Evolutionary conservation across 2,113 vertebrate species (phyloP).

Genomic region (Nanorana parkeri): DNA sequence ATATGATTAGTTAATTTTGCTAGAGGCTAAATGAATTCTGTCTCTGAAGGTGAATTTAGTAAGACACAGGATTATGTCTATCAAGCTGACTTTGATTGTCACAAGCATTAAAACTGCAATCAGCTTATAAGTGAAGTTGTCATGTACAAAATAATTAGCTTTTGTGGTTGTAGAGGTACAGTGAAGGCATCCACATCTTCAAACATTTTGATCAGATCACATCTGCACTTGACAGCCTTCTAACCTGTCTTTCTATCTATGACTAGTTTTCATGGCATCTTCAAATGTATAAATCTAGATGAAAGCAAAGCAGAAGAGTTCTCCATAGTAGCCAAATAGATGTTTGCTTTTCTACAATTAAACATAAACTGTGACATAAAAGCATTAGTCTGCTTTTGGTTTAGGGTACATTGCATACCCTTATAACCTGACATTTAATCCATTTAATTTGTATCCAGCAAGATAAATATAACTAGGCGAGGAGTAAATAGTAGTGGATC

Average conservation of each 20-base stretch:
- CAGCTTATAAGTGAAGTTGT: slow-evolving; percentile 14
- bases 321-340: too few species aligned
- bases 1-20: slow-evolving; percentile 1
- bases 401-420: too few species aligned
- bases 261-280: neutral
- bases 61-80: slow-evolving; percentile 7
- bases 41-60: slow-evolving; percentile 6
- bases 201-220: slow-evolving; percentile 13
- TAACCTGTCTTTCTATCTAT: neutral
- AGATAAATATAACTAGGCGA: too few species aligned
- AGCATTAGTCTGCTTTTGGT: too few species aligned
- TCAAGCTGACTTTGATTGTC: slow-evolving; percentile 24
- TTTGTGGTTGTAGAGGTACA: neutral
- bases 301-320: too few species aligned
- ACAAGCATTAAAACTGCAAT: slow-evolving; percentile 26
- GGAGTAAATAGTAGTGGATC: too few species aligned
- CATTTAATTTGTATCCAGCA: too few species aligned
- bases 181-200: neutral
- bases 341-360: too few species aligned
- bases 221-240: neutral
- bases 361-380: too few species aligned
- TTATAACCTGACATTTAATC: too few species aligned
- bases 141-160: slow-evolving; percentile 31
- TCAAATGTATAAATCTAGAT: too few species aligned
- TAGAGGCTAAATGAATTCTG: slow-evolving; percentile 7